Conservation (phyloP, 1,140 invertebrate species). For the Harlomillsia oculata region DNA sequence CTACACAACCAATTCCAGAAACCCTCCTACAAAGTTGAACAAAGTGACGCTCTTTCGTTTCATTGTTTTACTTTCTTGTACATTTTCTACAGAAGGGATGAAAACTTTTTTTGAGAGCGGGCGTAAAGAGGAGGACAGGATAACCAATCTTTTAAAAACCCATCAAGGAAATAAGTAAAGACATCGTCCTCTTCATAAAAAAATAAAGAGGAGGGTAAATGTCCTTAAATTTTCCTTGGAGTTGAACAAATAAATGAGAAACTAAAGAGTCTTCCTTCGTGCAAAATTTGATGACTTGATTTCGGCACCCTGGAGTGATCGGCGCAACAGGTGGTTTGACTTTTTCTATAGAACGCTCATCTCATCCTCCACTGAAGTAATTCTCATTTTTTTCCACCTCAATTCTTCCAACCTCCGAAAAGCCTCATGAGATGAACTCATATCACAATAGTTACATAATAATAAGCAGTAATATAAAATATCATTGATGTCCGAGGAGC, state of each 20-base stretch:
- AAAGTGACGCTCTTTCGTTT: too few species aligned
- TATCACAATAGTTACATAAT: conserved; percentile 13
- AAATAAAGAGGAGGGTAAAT: background rate
- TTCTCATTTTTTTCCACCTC: conserved; percentile 14
- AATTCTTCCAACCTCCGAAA: background rate
- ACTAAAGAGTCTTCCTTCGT: conserved; percentile 21
- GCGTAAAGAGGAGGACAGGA: too few species aligned
- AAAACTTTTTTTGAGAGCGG: too few species aligned
- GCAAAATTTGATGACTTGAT: conserved; percentile 35
- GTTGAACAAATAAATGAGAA: too few species aligned
- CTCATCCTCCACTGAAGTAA: conserved; percentile 7
- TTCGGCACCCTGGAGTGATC: conserved; percentile 27
- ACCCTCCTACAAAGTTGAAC: too few species aligned
- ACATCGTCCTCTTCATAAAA: too few species aligned
- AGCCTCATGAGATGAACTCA: too few species aligned
- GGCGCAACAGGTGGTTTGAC: conserved; percentile 32
- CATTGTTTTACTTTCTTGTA: too few species aligned
- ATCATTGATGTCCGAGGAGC: conserved; percentile 7
- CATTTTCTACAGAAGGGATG: too few species aligned
- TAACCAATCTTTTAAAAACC: too few species aligned
- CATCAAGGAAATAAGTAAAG: too few species aligned
- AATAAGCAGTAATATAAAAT: conserved; percentile 12
- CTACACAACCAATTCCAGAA: too few species aligned
- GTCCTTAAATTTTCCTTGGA: conserved; percentile 1
- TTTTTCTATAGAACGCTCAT: conserved; percentile 5